phyloP scores from a whole-genome alignment of 1,140 invertebrate species.

The Aphaenogaster rudis region DNA sequence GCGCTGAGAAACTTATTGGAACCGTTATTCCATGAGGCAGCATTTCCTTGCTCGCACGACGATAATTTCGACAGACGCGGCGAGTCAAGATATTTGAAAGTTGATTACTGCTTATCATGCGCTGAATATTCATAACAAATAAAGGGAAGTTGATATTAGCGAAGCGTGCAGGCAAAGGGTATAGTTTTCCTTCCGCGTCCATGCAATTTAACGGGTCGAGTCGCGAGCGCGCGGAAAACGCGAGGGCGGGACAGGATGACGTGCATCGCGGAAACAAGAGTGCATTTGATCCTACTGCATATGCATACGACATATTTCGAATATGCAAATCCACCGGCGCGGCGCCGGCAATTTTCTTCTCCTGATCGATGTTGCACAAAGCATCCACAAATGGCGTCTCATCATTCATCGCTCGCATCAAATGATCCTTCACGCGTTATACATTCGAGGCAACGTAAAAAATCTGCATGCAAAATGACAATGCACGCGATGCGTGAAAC shows the following conservation, averaged over 20 bases:
- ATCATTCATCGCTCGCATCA: conserved; percentile 49
- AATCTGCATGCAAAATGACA: conserved; percentile 57
- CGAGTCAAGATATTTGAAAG: conserved; percentile 49
- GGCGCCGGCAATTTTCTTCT: conserved; percentile 73
- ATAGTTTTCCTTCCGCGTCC: conserved; percentile 41
- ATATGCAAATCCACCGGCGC: conserved; percentile 63
- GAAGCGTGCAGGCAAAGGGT: conserved; percentile 28
- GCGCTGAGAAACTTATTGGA: background rate
- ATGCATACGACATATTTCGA: conserved; percentile 72
- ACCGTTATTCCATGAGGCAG: background rate
- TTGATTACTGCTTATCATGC: conserved; percentile 30
- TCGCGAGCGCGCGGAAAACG: conserved; percentile 39
- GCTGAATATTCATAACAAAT: conserved; percentile 57
- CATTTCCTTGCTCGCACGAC: background rate
- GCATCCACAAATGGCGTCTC: conserved; percentile 47
- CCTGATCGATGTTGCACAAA: conserved; percentile 69
- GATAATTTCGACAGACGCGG: background rate
- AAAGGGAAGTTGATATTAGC: conserved; percentile 64
- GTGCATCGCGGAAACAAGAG: conserved; percentile 66
- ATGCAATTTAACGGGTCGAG: conserved; percentile 63
- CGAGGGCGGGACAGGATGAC: conserved; percentile 26
- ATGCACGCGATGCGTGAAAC: conserved; percentile 24
- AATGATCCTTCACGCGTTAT: conserved; percentile 16
- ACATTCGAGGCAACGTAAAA: background rate
- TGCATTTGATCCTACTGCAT: conserved; percentile 71